phyloP scores from a whole-genome alignment of 2,113 vertebrate genomes.

The Paramormyrops kingsleyae region DNA sequence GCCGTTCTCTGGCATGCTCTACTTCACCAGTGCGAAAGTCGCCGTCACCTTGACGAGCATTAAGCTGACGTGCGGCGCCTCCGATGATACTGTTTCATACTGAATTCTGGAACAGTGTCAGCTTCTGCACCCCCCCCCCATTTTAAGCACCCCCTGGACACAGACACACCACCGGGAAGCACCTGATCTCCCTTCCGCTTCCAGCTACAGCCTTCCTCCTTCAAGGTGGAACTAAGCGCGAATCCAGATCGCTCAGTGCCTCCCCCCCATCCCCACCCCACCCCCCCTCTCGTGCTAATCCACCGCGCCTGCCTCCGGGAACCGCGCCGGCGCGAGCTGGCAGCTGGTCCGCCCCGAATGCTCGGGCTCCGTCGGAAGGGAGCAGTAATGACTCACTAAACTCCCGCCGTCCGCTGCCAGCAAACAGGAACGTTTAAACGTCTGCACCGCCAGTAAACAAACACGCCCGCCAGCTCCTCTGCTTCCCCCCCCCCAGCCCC shows the following conservation, averaged over 20 bases:
- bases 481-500: background rate
- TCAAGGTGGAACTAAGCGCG: background rate
- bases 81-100: background rate
- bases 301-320: background rate
- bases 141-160: background rate
- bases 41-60: background rate
- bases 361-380: background rate
- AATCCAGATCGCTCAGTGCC: background rate
- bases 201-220: background rate
- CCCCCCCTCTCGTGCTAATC: background rate
- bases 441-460: conserved; percentile 4
- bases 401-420: background rate
- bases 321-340: background rate
- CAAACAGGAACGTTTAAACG: conserved; percentile 4
- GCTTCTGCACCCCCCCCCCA: background rate
- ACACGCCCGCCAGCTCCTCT: background rate
- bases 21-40: background rate
- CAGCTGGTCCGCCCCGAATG: background rate
- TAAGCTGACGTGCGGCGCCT: background rate
- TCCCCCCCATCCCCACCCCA: background rate
- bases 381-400: conserved; percentile 18
- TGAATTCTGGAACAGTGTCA: background rate
- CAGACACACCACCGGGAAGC: background rate
- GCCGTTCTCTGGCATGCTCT: background rate
- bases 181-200: background rate